Base-by-base conservation (phyloP, 1,140 invertebrate species). In the Ostrea denselamellosa region DNA sequence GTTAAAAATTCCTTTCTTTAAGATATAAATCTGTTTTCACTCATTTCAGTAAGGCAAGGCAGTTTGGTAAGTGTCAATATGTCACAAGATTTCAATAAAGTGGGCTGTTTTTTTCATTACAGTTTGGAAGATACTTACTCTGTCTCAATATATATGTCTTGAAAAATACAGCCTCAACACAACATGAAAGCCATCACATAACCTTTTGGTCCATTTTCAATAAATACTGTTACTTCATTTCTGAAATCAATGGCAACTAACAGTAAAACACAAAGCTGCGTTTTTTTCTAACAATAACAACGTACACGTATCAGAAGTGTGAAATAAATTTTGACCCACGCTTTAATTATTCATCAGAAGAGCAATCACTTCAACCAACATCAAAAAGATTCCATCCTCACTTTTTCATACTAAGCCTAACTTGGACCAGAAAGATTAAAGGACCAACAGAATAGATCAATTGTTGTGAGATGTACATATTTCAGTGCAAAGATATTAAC, bases 341-440 rank as follows among this genome's bases (percentile, higher is more conserved):
- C 14, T 28, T 77, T 25, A 77, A 77, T 77, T 28, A 77, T 77
- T 77, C 28, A 77, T 77, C 28, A 14, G 7, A 77, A 77, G 68
- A 77, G 34, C 68, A 77, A 77, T 77, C 22, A 77, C 68, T 77
- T 28, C 14, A 17, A 77, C 9, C 68, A 77, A 28, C 68, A 77
- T 62, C 9, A 77, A 77, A 25, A 77, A 28, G 28, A 28, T 34
- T 77, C 68, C 22, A 14, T 25, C 25, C 28, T 62, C 56, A 62
- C n/a, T 19, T 17, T 25, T 77, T 77, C 1, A 77, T 14, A 25
- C 9, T 4, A 25, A 25, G 28, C 25, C 28, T 77, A 25, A 34
- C 28, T 44, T 25, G 28, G 68, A 34, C 9, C 14, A 34, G 0
- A 17, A 9, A 77, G 25, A 77, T 77, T 44, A 77, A 77, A 28